phyloP scores from a whole-genome alignment of 2,888 invertebrate species.

The Silvanus unidentatus region DNA sequence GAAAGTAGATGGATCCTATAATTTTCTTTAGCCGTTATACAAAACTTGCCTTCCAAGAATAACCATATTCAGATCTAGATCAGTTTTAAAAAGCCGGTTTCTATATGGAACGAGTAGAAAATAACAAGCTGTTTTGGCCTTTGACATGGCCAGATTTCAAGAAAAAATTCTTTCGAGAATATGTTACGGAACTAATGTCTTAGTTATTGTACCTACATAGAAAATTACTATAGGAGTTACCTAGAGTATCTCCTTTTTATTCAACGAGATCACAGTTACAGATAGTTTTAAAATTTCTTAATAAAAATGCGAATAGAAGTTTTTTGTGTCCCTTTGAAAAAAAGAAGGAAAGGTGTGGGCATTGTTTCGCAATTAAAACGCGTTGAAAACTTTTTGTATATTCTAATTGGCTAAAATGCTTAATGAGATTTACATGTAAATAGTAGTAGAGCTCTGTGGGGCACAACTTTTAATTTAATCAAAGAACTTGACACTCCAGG shows the following conservation, averaged over 20 bases:
- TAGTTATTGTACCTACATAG: no score
- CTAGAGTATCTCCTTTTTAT: no score
- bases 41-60: constrained; percentile 7
- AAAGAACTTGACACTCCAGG: constrained; percentile 48
- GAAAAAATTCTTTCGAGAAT: constrained; percentile 1
- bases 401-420: constrained; percentile 42
- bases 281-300: no score
- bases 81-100: constrained; percentile 21
- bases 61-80: constrained; percentile 22
- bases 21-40: no score
- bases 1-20: no score
- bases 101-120: constrained; percentile 13
- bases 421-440: constrained; percentile 46
- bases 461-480: constrained; percentile 50
- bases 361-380: constrained; percentile 2
- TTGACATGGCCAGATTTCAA: constrained; percentile 16
- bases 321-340: no score
- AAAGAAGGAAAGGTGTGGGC: no score
- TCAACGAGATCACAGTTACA: no score
- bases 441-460: constrained; percentile 39
- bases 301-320: no score
- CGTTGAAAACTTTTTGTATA: constrained; percentile 3
- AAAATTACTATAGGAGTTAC: no score
- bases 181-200: no score
- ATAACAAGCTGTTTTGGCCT: constrained; percentile 12